Evolutionary conservation across 2,797 vertebrate genomes (phyloP).

Genomic region (Sciurus vulgaris): DNA sequence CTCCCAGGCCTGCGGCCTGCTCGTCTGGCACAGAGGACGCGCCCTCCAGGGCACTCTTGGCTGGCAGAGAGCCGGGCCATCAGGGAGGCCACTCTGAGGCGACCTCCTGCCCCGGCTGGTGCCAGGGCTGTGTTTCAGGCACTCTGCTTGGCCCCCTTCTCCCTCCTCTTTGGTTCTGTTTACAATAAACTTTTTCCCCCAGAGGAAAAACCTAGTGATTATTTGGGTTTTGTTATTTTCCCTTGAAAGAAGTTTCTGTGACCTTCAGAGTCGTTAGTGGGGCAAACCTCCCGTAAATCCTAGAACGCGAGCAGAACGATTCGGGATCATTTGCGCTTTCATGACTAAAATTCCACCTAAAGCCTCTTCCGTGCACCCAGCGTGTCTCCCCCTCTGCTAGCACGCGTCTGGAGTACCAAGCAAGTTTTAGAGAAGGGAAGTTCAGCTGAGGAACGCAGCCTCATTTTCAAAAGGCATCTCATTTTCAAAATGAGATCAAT

Average conservation of each 20-base stretch:
- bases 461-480: no score
- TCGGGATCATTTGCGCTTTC: constrained; percentile 49
- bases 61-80: neutral
- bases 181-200: neutral
- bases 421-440: neutral
- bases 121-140: neutral
- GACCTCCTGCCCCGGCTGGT: neutral
- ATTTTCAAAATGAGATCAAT: neutral
- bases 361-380: fast-evolving
- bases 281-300: neutral
- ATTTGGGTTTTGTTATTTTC: constrained; percentile 59
- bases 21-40: neutral
- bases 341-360: constrained; percentile 29
- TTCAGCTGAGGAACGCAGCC: neutral
- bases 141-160: neutral
- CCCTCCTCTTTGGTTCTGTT: constrained; percentile 44
- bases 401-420: neutral
- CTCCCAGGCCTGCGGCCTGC: neutral
- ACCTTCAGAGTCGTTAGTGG: neutral
- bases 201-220: constrained; percentile 49
- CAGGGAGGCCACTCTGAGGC: neutral
- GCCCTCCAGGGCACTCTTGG: neutral
- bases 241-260: constrained; percentile 10
- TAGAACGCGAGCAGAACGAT: neutral
- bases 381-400: neutral